Evolutionary conservation across 2,797 vertebrate genomes (phyloP), one percentile per base, ranked within the genome.

Genomic region (Chelidonichthys spinosus): DNA sequence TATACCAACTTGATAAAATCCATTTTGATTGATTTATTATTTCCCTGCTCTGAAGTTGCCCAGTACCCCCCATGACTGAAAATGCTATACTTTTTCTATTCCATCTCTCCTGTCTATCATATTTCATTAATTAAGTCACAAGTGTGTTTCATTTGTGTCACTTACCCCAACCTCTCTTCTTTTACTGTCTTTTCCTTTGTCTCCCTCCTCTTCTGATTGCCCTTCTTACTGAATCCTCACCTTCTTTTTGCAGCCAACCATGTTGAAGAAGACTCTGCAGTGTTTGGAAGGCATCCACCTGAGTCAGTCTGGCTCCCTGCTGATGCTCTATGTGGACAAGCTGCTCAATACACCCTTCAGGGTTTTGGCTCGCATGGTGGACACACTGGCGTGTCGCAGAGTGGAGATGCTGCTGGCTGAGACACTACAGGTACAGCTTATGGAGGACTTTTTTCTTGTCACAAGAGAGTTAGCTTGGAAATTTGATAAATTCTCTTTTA

Each of bases 321-420:
- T 99, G 37, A 96, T 96, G 2, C 89, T 99, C 0, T 99, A 97
- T 0, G 96, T 99, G 88, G 98, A 99, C 91, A 97, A 97, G 90
- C 94, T 99, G 18, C 92, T 99, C 67, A 93, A 90, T 74, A 99
- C 98, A 0, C 98, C 97, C 0, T 96, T 99, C 91, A 96, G 98
- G 7, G 98, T 97, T 72, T 95, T 99, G 82, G 98, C 97, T 10
- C 98, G 96, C 85, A 97, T 96, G 96, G 98, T 98, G 25, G 98
- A 99, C 89, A 99, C 97, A 0, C 94, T 99, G 74, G 98, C 98
- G 4, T 99, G 98, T 86, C 96, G 98, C 61, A 94, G 98, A 9
- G 97, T 99, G 7, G 98, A 99, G 76, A 99, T 99, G 98, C 95
- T 99, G 75, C 93, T 99, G 81, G 97, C 98, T 13, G 98, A 98